Conservation (phyloP, 2,113 vertebrate species). For the Zosterops japonicus region DNA sequence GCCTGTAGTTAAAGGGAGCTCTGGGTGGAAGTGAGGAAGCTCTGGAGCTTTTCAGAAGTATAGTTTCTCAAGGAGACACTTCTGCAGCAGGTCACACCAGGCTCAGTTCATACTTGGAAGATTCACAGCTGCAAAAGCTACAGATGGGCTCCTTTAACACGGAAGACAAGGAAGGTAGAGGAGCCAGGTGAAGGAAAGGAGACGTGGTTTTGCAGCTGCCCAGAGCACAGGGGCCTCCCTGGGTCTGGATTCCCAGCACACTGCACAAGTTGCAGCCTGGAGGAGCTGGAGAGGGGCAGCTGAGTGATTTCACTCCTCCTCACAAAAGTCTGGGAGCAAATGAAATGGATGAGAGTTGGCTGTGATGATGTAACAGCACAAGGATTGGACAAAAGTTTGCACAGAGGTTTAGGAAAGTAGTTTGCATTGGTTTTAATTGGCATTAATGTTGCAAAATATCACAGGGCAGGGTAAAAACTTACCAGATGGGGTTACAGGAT, state of each 20-base stretch:
- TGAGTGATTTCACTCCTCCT: not conserved
- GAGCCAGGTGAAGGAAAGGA: not conserved
- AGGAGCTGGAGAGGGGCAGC: not conserved
- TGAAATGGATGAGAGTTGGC: not conserved
- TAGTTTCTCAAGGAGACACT: not conserved
- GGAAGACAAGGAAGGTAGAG: not conserved
- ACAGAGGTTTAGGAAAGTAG: not conserved
- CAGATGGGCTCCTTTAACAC: not conserved
- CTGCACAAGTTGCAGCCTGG: not conserved
- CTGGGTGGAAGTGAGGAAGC: not conserved
- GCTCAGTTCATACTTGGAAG: accelerated
- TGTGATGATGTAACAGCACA: accelerated
- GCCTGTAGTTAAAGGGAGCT: accelerated
- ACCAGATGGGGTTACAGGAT: not conserved
- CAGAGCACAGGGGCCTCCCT: accelerated
- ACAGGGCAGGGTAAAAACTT: not conserved
- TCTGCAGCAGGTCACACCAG: not conserved
- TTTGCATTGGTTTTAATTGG: not conserved
- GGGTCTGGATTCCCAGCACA: not conserved
- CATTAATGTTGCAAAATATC: not conserved
- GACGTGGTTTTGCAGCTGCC: not conserved
- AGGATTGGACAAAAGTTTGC: not conserved
- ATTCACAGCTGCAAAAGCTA: not conserved
- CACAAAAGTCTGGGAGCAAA: not conserved
- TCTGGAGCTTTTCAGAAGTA: not conserved